These are phyloP conservation scores for Artibeus jamaicensis DNA, from an alignment of 2,797 vertebrate species.

Conservation along the genomic window DNA sequence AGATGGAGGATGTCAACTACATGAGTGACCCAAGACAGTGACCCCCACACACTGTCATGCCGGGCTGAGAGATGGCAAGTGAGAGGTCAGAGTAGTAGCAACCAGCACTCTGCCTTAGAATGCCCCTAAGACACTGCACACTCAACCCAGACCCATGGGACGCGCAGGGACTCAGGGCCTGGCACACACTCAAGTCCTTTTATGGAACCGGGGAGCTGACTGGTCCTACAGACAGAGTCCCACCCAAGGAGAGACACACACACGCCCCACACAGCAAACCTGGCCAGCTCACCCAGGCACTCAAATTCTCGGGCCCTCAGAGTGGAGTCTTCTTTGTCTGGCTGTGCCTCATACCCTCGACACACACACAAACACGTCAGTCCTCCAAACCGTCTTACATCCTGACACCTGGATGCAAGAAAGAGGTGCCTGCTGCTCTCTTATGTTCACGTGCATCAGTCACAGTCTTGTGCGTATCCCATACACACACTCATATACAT, in stretches of 20 bases:
- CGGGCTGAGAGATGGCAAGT: background rate
- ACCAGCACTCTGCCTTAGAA: background rate
- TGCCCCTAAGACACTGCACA: background rate
- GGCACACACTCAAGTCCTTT: background rate
- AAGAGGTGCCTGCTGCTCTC: background rate
- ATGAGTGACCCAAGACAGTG: slow-evolving; percentile 19
- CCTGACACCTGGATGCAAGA: background rate
- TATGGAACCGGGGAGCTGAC: background rate
- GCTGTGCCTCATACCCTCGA: background rate
- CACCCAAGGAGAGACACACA: background rate
- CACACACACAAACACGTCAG: background rate
- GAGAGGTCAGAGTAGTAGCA: background rate
- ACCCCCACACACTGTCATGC: background rate
- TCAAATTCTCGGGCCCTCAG: background rate
- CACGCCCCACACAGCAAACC: background rate
- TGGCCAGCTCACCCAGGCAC: background rate
- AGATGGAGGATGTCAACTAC: background rate
- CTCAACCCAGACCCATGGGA: background rate
- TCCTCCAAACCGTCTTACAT: background rate
- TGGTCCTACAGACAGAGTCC: background rate
- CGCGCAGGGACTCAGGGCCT: background rate
- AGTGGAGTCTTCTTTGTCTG: background rate
- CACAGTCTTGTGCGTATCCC: background rate
- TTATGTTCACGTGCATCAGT: background rate
- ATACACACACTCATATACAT: background rate